A percentile compares a stretch with the other conserved stretches of the same genome.
Evolutionary conservation across 2,888 invertebrate species (phyloP).

Genomic region (Nesidiocoris tenuis): DNA sequence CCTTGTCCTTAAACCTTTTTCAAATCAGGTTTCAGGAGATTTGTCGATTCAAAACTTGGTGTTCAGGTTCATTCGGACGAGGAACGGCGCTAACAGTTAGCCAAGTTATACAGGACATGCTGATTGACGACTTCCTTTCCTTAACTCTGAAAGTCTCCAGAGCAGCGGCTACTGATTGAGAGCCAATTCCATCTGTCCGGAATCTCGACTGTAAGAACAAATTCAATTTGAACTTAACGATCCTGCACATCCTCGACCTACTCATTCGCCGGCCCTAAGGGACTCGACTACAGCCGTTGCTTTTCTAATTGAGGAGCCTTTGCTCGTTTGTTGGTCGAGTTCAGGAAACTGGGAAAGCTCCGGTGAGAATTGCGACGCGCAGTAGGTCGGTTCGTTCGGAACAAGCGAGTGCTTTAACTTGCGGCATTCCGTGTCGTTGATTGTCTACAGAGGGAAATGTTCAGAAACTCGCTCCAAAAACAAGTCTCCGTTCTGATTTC

Average conservation of each 20-base stretch:
- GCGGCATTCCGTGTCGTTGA: neutral
- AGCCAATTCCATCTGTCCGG: constrained; percentile 36
- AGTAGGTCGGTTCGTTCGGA: too few species aligned
- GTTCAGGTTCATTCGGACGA: neutral
- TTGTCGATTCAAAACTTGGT: too few species aligned
- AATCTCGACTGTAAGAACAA: constrained; percentile 36
- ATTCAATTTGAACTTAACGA: constrained; percentile 39
- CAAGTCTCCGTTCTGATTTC: too few species aligned
- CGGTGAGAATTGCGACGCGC: too few species aligned
- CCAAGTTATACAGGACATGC: neutral
- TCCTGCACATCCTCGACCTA: neutral
- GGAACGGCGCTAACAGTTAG: neutral
- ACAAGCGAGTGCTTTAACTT: neutral
- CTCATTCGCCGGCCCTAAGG: neutral
- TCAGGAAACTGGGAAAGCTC: neutral
- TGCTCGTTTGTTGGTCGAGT: too few species aligned
- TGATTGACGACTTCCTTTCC: constrained; percentile 41
- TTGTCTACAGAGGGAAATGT: too few species aligned
- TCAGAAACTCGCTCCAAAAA: too few species aligned
- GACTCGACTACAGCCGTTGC: neutral
- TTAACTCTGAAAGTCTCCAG: constrained; percentile 2
- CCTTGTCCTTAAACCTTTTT: too few species aligned
- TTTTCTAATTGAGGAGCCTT: neutral
- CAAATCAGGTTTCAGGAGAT: too few species aligned
- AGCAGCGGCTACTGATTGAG: constrained; percentile 35